Percentiles rank a stretch among this genome's conserved stretches.
Evolutionary conservation across 2,113 vertebrate genomes (phyloP).

Genomic region (Pollachius pollachius): DNA sequence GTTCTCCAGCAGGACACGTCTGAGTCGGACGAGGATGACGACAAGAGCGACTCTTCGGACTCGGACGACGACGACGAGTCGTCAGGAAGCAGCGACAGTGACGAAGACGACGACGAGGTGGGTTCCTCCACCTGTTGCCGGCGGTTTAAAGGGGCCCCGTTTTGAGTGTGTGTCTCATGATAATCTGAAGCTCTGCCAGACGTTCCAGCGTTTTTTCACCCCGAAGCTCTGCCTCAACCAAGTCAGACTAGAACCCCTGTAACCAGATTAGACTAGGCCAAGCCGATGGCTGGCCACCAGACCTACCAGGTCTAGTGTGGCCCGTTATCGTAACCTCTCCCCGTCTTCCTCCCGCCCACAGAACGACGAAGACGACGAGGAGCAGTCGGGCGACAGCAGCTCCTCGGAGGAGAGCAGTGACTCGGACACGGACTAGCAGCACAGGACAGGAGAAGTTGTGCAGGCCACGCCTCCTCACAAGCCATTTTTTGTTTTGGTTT

Average conservation of each 20-base stretch:
- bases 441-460: slow-evolving; percentile 63
- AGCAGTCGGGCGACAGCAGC: slow-evolving; percentile 65
- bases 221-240: too few species aligned
- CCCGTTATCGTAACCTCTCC: neutral
- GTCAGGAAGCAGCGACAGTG: slow-evolving; percentile 69
- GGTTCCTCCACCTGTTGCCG: neutral
- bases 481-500: slow-evolving; percentile 25
- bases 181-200: too few species aligned
- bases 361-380: slow-evolving; percentile 66
- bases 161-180: too few species aligned
- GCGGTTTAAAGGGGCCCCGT: too few species aligned
- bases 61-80: slow-evolving; percentile 74
- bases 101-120: slow-evolving; percentile 56
- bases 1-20: slow-evolving; percentile 69
- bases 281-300: neutral
- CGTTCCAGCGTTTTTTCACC: too few species aligned
- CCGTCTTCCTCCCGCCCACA: slow-evolving; percentile 24
- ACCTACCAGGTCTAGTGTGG: neutral
- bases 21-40: slow-evolving; percentile 69
- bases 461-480: slow-evolving; percentile 67
- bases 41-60: slow-evolving; percentile 68
- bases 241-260: too few species aligned
- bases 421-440: slow-evolving; percentile 69
- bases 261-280: too few species aligned
- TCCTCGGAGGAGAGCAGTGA: slow-evolving; percentile 73